phyloP scores from a whole-genome alignment of 2,113 vertebrate genomes.

The Manacus vitellinus region DNA sequence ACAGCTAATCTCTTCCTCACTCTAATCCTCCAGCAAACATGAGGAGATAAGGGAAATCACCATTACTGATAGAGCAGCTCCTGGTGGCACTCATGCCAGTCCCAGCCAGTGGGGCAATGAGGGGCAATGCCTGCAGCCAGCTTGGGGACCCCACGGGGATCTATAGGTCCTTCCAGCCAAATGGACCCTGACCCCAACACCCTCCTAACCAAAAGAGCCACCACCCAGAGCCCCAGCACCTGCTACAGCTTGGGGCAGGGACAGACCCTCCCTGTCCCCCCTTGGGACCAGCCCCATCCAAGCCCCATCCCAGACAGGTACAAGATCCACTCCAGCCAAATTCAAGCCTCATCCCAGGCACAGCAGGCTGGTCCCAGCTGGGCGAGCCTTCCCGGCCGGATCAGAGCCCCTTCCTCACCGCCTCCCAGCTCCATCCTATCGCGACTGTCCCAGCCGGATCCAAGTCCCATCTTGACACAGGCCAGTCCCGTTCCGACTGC shows the following conservation, averaged over 20 bases:
- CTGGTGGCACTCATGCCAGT: background rate
- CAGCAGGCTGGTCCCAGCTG: background rate
- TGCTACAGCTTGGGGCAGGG: background rate
- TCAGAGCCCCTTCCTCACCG: background rate
- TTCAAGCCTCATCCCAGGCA: background rate
- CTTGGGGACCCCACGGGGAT: fast-evolving
- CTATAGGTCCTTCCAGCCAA: background rate
- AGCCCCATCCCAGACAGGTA: background rate
- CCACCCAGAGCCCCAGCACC: background rate
- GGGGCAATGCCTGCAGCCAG: fast-evolving
- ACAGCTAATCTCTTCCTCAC: conserved; percentile 29
- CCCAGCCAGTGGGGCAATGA: background rate
- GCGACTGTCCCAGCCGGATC: background rate
- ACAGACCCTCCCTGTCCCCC: fast-evolving
- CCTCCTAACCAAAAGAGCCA: background rate
- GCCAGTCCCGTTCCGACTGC: background rate
- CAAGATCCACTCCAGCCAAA: no score
- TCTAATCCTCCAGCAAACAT: conserved; percentile 62
- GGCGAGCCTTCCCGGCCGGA: background rate
- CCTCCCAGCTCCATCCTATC: background rate
- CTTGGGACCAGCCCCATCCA: background rate
- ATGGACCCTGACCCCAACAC: fast-evolving
- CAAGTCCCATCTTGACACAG: background rate
- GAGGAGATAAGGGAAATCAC: conserved; percentile 54
- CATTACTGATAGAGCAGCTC: conserved; percentile 11